A percentile compares a stretch with the other conserved stretches of the same genome.
Conservation (phyloP, 92 coral and sea anemone genomes). For the Epizoanthus ramosus region DNA sequence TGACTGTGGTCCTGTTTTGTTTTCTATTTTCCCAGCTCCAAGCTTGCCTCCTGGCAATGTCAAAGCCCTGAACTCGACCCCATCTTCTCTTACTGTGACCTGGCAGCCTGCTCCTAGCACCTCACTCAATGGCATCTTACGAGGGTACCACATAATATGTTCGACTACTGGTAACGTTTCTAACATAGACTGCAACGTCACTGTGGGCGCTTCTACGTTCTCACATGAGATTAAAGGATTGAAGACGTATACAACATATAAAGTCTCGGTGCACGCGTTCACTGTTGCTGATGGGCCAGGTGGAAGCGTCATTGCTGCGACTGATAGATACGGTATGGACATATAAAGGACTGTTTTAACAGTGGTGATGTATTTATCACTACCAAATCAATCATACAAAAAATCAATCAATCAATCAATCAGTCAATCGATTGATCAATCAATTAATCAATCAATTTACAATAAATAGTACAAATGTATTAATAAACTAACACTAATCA, state of each 20-base stretch:
- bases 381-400: too few species aligned
- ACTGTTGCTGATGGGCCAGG: conserved; percentile 18
- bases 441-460: too few species aligned
- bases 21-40: conserved; percentile 3
- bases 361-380: background rate
- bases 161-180: too few species aligned
- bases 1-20: too few species aligned
- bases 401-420: too few species aligned
- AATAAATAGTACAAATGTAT: too few species aligned
- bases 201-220: background rate
- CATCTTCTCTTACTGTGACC: background rate
- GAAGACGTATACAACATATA: conserved; percentile 6
- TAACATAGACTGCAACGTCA: background rate
- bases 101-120: conserved; percentile 18
- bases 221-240: conserved; percentile 3
- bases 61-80: background rate
- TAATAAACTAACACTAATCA: too few species aligned
- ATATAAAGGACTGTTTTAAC: background rate
- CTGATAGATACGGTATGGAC: background rate
- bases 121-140: conserved; percentile 7
- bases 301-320: background rate
- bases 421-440: too few species aligned
- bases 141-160: conserved; percentile 4
- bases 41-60: conserved; percentile 1
- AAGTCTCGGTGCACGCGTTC: conserved; percentile 1